These are phyloP conservation scores for Neoniphon sammara DNA, from an alignment of 2,797 vertebrate species.

Conservation along the genomic window DNA sequence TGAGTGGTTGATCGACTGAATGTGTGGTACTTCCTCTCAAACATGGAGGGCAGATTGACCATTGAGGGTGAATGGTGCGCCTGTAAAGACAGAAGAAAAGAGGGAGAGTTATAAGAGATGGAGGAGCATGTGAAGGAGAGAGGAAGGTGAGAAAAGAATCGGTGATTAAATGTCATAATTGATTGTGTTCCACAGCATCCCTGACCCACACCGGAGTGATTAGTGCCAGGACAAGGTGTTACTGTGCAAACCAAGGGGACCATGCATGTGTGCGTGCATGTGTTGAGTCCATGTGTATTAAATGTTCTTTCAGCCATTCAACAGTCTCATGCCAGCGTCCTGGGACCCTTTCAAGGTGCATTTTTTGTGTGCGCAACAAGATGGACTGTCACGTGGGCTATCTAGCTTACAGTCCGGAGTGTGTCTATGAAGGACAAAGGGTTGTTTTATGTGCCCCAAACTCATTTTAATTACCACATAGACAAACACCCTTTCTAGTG, in stretches of 20 bases:
- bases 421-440: constrained; percentile 11
- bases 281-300: not conserved
- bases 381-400: constrained; percentile 10
- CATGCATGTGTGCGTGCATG: not conserved
- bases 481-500: constrained; percentile 25
- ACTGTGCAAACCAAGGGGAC: not conserved
- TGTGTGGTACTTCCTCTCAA: constrained; percentile 94
- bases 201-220: not conserved
- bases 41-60: constrained; percentile 89
- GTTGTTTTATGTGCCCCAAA: constrained; percentile 21
- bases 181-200: not conserved
- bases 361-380: not conserved
- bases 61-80: constrained; percentile 91
- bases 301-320: constrained; percentile 25
- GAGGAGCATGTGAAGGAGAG: not conserved
- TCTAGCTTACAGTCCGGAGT: not conserved
- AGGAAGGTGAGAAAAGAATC: too few species aligned
- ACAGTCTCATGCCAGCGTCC: constrained; percentile 6
- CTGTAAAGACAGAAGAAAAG: constrained; percentile 73
- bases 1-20: constrained; percentile 96
- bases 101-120: not conserved
- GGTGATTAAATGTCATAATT: not conserved
- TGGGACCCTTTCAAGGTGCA: not conserved
- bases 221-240: not conserved
- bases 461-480: constrained; percentile 47